Evolutionary conservation across 2,113 vertebrate genomes (phyloP).

Genomic region (Sciurus niger): DNA sequence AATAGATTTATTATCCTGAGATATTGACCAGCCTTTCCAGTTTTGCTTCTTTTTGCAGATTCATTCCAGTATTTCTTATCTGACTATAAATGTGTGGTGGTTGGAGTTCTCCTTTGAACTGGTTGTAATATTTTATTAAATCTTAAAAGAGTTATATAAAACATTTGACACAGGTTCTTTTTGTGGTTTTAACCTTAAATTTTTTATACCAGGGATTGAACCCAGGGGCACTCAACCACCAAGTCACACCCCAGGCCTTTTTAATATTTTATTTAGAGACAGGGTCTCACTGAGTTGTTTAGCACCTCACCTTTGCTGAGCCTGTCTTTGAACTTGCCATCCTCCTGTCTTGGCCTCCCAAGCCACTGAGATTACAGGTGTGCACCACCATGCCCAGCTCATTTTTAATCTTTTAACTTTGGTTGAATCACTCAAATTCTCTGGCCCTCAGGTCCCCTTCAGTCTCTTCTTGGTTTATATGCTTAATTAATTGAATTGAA

Average conservation of each 20-base stretch:
- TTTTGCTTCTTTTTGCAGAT: slow-evolving; percentile 21
- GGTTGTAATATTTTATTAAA: neutral
- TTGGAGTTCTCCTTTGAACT: slow-evolving; percentile 1
- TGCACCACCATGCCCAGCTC: no score
- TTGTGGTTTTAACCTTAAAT: neutral
- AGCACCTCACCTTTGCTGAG: no score
- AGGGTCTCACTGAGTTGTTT: no score
- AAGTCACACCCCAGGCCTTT: no score
- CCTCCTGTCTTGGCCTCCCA: no score
- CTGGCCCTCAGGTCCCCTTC: neutral
- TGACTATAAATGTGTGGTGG: neutral
- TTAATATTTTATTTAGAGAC: no score
- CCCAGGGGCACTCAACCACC: no score
- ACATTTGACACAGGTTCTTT: neutral
- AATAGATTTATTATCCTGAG: neutral
- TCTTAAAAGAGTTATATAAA: neutral
- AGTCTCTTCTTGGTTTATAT: neutral
- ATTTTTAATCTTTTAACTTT: neutral
- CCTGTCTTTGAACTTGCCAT: no score
- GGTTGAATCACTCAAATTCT: slow-evolving; percentile 16
- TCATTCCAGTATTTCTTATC: neutral
- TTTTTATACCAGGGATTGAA: no score
- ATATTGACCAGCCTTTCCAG: neutral
- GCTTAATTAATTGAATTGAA: neutral
- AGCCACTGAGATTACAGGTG: no score